Evolutionary conservation across 2,797 vertebrate genomes (phyloP), one percentile per base, ranked within the genome.

Genomic region (Novumbra hubbsi): DNA sequence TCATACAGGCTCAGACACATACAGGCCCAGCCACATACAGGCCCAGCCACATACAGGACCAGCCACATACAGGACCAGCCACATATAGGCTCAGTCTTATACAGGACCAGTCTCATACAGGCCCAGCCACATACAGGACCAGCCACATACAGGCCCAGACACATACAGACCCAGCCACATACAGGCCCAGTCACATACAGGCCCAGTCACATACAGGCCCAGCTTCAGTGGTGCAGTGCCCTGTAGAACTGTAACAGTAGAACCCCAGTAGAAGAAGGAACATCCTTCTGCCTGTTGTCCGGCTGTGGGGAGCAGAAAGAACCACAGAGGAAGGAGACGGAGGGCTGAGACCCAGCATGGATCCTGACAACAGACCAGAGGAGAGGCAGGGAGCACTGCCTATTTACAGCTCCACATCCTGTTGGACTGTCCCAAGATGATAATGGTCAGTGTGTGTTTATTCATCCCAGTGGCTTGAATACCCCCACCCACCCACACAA

Each of bases 201-300:
- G 24, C 19, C 17, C 24, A 15, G 57, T 0, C 0, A 8, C 0
- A 38, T n/a, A n/a, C 65, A 67, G 65, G 0, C 34, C 34, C 65
- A 62, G n/a, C 2, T 9, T 62, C n/a, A 62, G n/a, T 21, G 15
- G 77, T 76, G 80, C 79, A 64, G 70, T 5, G 62, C 66, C 48
- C 68, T 19, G 27, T 48, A 48, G 1, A n/a, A 21, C 11, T 32
- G 69, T 34, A 34, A 70, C 50, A 19, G n/a, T 66, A 48, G 57
- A 41, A 28, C 34, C 5, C 34, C 2, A 32, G 70, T 73, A 77
- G 65, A 75, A 69, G 84, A 90, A 55, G 19, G 1, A 11, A 19
- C 19, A 9, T 55, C 88, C 88, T 91, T 90, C 80, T 77, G 71
- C 64, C 76, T 69, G 73, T 76, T 41, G 70, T 75, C 71, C 65